Evolutionary conservation across 2,797 vertebrate species (phyloP).

Genomic region (Hipposideros larvatus): DNA sequence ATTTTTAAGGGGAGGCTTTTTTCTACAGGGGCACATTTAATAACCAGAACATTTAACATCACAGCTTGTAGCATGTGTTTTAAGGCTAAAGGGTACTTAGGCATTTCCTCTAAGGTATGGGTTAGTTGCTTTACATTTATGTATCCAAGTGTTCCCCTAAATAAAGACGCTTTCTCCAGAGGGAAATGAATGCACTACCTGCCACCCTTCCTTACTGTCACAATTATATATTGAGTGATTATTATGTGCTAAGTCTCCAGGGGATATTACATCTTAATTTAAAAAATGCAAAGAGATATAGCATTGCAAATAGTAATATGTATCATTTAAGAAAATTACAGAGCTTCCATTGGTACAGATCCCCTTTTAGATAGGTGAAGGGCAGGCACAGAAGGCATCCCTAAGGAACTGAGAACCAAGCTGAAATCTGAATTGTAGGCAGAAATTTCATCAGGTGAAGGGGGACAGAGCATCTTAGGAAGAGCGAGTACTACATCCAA

Average conservation of each 20-base stretch:
- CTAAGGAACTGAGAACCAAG: background rate
- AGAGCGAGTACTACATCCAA: background rate
- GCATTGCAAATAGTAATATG: background rate
- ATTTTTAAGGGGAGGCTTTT: background rate
- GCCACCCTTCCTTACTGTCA: background rate
- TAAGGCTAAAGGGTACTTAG: background rate
- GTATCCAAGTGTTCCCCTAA: background rate
- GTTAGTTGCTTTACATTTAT: background rate
- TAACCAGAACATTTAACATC: background rate
- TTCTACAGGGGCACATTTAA: background rate
- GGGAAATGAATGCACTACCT: background rate
- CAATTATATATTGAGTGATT: slow-evolving; percentile 35
- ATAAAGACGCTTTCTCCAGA: background rate
- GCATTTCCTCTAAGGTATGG: background rate
- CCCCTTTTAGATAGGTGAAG: background rate
- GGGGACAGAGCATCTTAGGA: background rate
- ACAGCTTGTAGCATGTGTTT: background rate
- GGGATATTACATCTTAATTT: background rate
- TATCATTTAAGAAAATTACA: slow-evolving; percentile 3
- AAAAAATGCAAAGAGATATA: background rate
- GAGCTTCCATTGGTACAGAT: background rate
- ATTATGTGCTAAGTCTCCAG: background rate
- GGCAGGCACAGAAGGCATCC: background rate
- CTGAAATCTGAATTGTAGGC: background rate
- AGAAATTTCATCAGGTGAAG: background rate